These are phyloP conservation scores for Drosophila equinoxialis DNA, from an alignment of 1,140 invertebrate genomes.

Conservation along the genomic window DNA sequence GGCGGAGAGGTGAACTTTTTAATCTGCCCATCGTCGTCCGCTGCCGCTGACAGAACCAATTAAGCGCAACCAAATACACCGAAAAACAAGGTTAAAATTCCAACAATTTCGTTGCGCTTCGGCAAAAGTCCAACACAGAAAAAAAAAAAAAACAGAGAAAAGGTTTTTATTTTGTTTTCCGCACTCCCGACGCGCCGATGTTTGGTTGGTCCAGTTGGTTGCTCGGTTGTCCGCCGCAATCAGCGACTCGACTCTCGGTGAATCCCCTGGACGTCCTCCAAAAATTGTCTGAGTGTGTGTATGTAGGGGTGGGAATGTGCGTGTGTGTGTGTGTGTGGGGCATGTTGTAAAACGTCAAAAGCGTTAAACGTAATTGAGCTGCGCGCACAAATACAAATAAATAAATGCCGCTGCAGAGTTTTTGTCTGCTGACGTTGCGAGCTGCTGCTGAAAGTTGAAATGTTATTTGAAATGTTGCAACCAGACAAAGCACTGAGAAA, in stretches of 20 bases:
- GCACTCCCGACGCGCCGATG: background rate
- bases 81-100: conserved; percentile 66
- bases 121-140: conserved; percentile 4
- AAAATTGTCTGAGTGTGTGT: conserved; percentile 26
- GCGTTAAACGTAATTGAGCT: conserved; percentile 81
- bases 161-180: conserved; percentile 20
- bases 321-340: conserved; percentile 41
- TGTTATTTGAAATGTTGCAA: conserved; percentile 81
- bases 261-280: conserved; percentile 8
- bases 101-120: conserved; percentile 49
- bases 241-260: conserved; percentile 52
- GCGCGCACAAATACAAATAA: conserved; percentile 80
- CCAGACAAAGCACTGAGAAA: conserved; percentile 45
- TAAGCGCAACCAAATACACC: conserved; percentile 75
- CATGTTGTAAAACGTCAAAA: conserved; percentile 80
- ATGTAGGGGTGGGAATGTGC: conserved; percentile 22
- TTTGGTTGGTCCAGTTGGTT: conserved; percentile 28
- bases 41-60: conserved; percentile 78
- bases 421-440: conserved; percentile 68
- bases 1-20: conserved; percentile 67
- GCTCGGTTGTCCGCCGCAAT: conserved; percentile 53
- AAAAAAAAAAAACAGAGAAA: conserved; percentile 1
- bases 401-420: conserved; percentile 65
- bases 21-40: conserved; percentile 60
- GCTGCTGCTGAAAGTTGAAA: conserved; percentile 71